Percentiles rank a stretch among this genome's conserved stretches.
These are phyloP conservation scores for Meteorus cinctellus DNA, from an alignment of 2,888 invertebrate species.

Conservation along the genomic window DNA sequence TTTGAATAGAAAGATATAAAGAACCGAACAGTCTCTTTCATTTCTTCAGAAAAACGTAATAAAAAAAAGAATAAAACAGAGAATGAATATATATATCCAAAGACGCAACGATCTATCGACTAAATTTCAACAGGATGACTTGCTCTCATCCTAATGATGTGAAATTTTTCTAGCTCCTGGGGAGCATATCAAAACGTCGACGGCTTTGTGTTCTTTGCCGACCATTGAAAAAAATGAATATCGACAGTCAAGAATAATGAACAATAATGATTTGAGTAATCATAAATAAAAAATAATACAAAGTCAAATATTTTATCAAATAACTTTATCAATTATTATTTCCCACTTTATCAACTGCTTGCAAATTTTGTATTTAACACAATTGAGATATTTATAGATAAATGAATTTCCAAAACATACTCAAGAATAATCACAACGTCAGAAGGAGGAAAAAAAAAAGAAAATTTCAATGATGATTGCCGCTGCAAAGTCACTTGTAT, in stretches of 20 bases:
- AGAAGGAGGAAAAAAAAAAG: slow-evolving; percentile 32
- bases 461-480: slow-evolving; percentile 32
- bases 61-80: slow-evolving; percentile 17
- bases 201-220: slow-evolving; percentile 27
- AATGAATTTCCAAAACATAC: not conserved
- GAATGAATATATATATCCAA: not conserved
- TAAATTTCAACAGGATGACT: slow-evolving; percentile 44
- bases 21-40: not conserved
- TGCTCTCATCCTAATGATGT: slow-evolving; percentile 50
- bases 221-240: slow-evolving; percentile 14
- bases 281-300: not conserved
- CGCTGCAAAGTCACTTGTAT: slow-evolving; percentile 42
- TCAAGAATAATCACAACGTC: not conserved
- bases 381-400: too few relatives aligned
- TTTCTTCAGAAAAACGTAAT: not conserved
- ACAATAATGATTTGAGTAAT: slow-evolving; percentile 25
- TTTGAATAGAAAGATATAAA: not conserved
- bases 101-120: slow-evolving; percentile 22
- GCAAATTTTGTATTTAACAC: too few relatives aligned
- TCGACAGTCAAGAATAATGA: slow-evolving; percentile 13
- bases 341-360: too few relatives aligned
- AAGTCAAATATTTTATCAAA: not conserved
- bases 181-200: slow-evolving; percentile 55
- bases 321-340: too few relatives aligned
- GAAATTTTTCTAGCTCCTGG: slow-evolving; percentile 54